Conservation (phyloP, 2,797 vertebrate species). For the Protonibea diacanthus region DNA sequence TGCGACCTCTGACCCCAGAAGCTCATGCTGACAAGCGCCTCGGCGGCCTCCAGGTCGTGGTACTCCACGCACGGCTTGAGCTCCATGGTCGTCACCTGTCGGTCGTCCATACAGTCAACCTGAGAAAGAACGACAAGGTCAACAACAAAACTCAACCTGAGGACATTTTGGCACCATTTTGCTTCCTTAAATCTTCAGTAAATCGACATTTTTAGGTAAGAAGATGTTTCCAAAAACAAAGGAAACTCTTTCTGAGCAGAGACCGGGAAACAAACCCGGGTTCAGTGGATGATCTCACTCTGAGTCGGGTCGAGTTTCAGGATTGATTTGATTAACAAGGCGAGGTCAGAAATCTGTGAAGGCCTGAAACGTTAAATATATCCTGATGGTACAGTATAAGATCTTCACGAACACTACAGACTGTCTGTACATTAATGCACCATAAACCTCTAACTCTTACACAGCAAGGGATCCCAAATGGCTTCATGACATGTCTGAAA, state of each 20-base stretch:
- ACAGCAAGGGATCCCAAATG: too few species aligned
- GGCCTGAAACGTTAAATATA: not conserved
- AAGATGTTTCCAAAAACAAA: not conserved
- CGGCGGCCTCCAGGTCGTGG: slow-evolving; percentile 95
- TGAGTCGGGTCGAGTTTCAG: not conserved
- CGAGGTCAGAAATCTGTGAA: not conserved
- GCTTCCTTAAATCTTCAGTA: too few species aligned
- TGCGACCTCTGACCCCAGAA: slow-evolving; percentile 93
- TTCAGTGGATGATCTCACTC: not conserved
- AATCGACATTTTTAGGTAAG: too few species aligned
- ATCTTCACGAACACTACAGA: not conserved
- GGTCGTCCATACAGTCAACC: slow-evolving; percentile 87
- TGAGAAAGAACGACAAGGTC: slow-evolving; percentile 53
- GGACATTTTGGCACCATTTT: too few species aligned
- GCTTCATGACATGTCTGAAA: too few species aligned
- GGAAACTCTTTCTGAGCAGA: too few species aligned
- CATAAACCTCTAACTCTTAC: too few species aligned
- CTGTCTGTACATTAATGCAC: too few species aligned
- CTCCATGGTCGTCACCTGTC: slow-evolving; percentile 80
- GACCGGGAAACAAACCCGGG: not conserved
- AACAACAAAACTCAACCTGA: not conserved
- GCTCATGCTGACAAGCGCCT: slow-evolving; percentile 98
- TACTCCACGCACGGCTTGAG: slow-evolving; percentile 89
- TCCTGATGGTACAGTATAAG: not conserved
- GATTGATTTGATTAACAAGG: slow-evolving; percentile 5